These are phyloP conservation scores for Ctenoplectra terminalis DNA, from an alignment of 1,140 invertebrate genomes.

Conservation along the genomic window DNA sequence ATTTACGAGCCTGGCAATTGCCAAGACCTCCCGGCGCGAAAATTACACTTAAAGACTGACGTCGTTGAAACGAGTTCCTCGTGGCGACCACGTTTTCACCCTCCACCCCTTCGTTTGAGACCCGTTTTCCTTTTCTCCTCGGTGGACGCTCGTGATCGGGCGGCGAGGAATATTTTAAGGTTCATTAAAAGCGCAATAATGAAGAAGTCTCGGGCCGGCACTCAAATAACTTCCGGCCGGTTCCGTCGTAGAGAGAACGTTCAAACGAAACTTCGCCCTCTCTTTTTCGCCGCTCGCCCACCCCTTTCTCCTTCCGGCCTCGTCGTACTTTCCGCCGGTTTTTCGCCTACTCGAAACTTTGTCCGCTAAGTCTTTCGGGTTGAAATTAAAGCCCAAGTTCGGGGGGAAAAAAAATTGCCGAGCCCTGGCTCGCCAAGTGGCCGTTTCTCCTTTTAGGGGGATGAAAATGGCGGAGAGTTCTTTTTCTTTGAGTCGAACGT, in stretches of 20 bases:
- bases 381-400: slow-evolving; percentile 43
- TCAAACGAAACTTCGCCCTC: slow-evolving; percentile 39
- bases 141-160: slow-evolving; percentile 34
- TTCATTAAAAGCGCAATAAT: slow-evolving; percentile 73
- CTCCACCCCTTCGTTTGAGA: not conserved
- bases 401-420: slow-evolving; percentile 26
- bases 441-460: not conserved
- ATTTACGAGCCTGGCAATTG: slow-evolving; percentile 51
- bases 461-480: slow-evolving; percentile 4
- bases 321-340: slow-evolving; percentile 30
- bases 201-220: slow-evolving; percentile 63
- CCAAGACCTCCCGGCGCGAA: slow-evolving; percentile 5
- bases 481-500: not conserved
- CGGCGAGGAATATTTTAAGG: slow-evolving; percentile 67
- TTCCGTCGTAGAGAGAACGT: slow-evolving; percentile 7
- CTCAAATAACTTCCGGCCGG: slow-evolving; percentile 59
- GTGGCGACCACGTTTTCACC: not conserved
- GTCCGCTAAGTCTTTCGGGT: slow-evolving; percentile 38
- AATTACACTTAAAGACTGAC: no score
- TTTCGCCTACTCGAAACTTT: slow-evolving; percentile 53
- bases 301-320: not conserved
- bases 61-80: slow-evolving; percentile 19
- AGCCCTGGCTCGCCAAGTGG: slow-evolving; percentile 23
- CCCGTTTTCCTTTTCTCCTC: slow-evolving; percentile 7
- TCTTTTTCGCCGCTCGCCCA: not conserved